These are phyloP conservation scores for Crenichthys baileyi DNA, from an alignment of 2,797 vertebrate genomes.

Conservation along the genomic window DNA sequence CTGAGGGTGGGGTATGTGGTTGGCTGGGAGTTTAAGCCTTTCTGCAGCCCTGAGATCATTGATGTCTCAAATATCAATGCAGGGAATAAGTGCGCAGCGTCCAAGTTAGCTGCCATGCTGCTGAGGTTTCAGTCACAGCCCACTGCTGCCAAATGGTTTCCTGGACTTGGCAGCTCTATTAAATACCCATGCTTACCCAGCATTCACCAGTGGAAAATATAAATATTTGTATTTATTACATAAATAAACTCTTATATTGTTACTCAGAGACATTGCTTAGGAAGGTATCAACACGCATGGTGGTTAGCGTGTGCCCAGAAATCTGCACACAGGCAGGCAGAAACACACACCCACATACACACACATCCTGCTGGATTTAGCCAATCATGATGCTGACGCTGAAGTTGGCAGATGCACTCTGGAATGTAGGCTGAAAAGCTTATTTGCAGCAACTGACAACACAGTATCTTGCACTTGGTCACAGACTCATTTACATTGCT, in stretches of 20 bases:
- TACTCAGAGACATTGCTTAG: neutral
- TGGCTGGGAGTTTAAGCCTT: neutral
- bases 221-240: constrained; percentile 47
- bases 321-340: neutral
- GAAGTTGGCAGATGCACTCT: constrained; percentile 8
- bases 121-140: constrained; percentile 45
- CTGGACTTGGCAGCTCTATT: constrained; percentile 47
- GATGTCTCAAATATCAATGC: constrained; percentile 18
- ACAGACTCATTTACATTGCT: constrained; percentile 6
- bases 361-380: constrained; percentile 10
- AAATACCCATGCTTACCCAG: constrained; percentile 42
- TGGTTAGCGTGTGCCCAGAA: neutral
- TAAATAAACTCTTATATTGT: constrained; percentile 31
- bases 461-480: constrained; percentile 9
- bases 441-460: neutral
- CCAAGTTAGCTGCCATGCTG: constrained; percentile 26
- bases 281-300: neutral
- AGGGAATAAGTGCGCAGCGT: constrained; percentile 22
- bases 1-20: neutral
- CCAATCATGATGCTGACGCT: constrained; percentile 22
- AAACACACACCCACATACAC: neutral
- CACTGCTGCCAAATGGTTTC: constrained; percentile 42
- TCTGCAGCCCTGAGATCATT: constrained; percentile 2
- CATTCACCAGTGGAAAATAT: constrained; percentile 43
- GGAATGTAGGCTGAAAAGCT: constrained; percentile 14